Evolutionary conservation across 2,797 vertebrate genomes (phyloP), one percentile per base, ranked within the genome.

Genomic region (Lophura swinhoii): DNA sequence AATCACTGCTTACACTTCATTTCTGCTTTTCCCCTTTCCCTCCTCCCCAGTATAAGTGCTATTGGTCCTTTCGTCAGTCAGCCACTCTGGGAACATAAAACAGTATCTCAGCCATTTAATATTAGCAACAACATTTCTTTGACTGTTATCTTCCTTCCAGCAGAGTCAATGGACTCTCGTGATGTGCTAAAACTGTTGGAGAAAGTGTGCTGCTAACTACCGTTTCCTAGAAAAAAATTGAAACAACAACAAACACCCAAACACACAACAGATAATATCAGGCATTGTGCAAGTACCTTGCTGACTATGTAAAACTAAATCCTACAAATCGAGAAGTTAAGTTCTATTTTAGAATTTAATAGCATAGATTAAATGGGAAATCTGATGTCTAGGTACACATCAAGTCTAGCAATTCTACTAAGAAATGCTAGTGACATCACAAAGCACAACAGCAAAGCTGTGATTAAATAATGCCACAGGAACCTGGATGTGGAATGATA

Each of bases 61-160:
- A 84, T 58, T 87, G 67, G 72, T 93, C 59, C 55, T 68, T 84
- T 87, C 33, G 87, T 79, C 92, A 94, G 86, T 73, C 77, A 84
- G 73, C 93, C 77, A 72, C 48, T 71, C 53, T 37, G 37, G 60
- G 55, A 88, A 63, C 8, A 62, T 70, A 70, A 87, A 74, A n/a
- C 55, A 5, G 28, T 63, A 80, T 74, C 64, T 76, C 48, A 77
- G 69, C 59, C 37, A 73, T 84, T 93, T 92, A 87, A 82, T 85
- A 96, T 87, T 41, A 91, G 51, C 12, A 94, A 94, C 3, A 11
- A 71, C 21, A 14, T 90, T 83, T 71, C 89, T 87, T 55, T 56
- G 12, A 85, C 91, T 79, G 21, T 86, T 46, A 76, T 89, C 49
- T 74, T 58, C 78, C 75, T 86, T 83, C 76, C 28, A 85, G 79